Conservation (phyloP, 2,888 invertebrate genomes). For the Lithophane leautieri region DNA sequence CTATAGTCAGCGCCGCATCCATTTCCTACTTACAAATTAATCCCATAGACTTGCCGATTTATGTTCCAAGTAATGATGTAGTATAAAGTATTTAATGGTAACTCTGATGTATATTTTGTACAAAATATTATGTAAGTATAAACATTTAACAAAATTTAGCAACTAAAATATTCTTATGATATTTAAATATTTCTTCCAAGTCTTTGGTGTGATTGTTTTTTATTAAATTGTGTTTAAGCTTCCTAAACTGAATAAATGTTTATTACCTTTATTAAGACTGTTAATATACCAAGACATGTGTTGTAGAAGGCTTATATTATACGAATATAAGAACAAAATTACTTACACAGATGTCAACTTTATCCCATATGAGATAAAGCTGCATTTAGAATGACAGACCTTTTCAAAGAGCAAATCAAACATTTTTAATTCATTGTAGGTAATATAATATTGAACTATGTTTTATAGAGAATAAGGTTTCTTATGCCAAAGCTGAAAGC, state of each 20-base stretch:
- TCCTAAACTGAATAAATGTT: conserved; percentile 14
- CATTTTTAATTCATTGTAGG: neutral
- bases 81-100: conserved; percentile 51
- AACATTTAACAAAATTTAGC: neutral
- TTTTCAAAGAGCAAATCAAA: neutral
- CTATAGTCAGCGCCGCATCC: conserved; percentile 82
- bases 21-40: conserved; percentile 86
- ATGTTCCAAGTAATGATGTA: conserved; percentile 69
- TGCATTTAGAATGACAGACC: neutral
- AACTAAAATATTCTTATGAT: conserved; percentile 16
- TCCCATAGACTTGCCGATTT: conserved; percentile 79
- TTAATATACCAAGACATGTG: conserved; percentile 6
- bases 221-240: neutral
- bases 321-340: neutral
- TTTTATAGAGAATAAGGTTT: neutral
- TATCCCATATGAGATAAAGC: neutral
- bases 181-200: neutral
- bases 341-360: neutral
- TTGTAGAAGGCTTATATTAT: neutral
- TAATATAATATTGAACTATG: neutral
- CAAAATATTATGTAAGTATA: neutral
- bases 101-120: conserved; percentile 19
- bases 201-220: neutral
- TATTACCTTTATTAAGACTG: conserved; percentile 15
- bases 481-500: conserved; percentile 15